Evolutionary conservation across 92 coral and sea anemone genomes (phyloP).

Genomic region (Metridium senile): DNA sequence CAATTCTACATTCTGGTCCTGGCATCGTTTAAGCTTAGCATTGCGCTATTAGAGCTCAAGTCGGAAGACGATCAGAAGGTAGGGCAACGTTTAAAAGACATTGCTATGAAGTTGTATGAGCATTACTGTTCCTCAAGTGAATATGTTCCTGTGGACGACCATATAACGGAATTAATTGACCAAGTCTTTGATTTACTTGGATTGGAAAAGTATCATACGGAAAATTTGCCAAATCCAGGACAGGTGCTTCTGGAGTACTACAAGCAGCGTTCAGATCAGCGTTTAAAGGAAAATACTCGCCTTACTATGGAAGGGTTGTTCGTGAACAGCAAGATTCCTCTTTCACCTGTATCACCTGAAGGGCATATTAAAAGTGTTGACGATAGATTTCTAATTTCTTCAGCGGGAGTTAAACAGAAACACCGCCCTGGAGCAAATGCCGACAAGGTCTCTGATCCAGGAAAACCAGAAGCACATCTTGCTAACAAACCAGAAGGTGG

Average conservation of each 20-base stretch:
- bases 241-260: conserved; percentile 13
- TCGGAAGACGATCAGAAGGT: conserved; percentile 18
- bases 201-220: conserved; percentile 43
- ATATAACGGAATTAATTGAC: conserved; percentile 34
- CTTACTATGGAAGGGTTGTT: conserved; percentile 5
- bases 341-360: neutral
- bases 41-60: conserved; percentile 38
- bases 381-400: neutral
- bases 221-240: conserved; percentile 31
- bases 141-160: conserved; percentile 47
- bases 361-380: neutral
- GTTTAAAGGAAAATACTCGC: conserved; percentile 2
- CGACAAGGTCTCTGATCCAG: no score
- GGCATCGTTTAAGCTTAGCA: conserved; percentile 74
- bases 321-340: neutral
- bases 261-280: conserved; percentile 3
- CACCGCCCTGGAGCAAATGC: no score
- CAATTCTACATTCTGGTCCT: conserved; percentile 76
- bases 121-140: conserved; percentile 79
- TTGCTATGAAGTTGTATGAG: conserved; percentile 70
- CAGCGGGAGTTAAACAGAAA: neutral
- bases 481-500: neutral
- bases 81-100: conserved; percentile 38
- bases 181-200: conserved; percentile 46
- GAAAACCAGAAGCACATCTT: neutral